Conservation (phyloP, 2,888 invertebrate genomes). For the Brachyptera risi region DNA sequence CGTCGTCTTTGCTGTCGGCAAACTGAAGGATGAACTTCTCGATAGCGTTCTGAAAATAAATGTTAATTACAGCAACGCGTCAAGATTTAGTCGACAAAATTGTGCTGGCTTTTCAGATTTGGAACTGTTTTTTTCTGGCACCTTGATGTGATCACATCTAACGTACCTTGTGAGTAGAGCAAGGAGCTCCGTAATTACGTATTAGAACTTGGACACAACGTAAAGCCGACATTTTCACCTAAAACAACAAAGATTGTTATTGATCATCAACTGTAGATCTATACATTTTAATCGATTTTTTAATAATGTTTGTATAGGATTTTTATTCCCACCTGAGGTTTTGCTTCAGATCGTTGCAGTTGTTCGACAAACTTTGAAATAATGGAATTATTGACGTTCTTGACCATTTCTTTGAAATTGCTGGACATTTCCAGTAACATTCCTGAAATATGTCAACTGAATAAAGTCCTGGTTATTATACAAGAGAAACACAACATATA, state of each 20-base stretch:
- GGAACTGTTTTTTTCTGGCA: too few relatives aligned
- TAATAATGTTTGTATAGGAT: too few relatives aligned
- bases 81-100: background rate
- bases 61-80: background rate
- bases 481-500: background rate
- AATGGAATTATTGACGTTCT: conserved; percentile 13
- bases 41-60: conserved; percentile 15
- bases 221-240: conserved; percentile 18
- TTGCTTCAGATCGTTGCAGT: conserved; percentile 12
- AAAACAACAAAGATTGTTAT: too few relatives aligned
- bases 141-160: background rate
- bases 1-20: conserved; percentile 7
- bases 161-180: conserved; percentile 26
- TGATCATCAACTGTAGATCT: too few relatives aligned
- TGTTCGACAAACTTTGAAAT: conserved; percentile 19
- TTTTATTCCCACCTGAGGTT: background rate
- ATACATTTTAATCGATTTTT: too few relatives aligned
- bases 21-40: conserved; percentile 21
- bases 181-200: conserved; percentile 26
- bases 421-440: conserved; percentile 23
- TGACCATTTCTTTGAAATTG: conserved; percentile 27
- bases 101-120: too few relatives aligned
- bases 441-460: conserved; percentile 27
- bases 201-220: conserved; percentile 22
- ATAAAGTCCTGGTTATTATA: background rate